Conservation (phyloP, 2,113 vertebrate genomes). For the Phylloscopus trochiloides region DNA sequence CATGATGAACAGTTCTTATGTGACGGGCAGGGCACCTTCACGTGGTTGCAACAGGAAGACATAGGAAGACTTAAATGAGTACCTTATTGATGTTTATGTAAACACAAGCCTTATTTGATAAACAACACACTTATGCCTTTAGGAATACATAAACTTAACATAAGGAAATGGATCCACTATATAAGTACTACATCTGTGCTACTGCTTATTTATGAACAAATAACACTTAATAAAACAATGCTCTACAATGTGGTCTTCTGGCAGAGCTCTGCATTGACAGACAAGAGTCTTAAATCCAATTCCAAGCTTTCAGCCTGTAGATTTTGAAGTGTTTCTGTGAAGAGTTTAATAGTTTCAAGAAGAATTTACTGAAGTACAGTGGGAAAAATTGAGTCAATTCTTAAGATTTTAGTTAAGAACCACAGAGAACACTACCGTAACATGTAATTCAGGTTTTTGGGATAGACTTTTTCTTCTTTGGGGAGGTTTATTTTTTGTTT, state of each 20-base stretch:
- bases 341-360: background rate
- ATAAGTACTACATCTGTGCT: slow-evolving; percentile 70
- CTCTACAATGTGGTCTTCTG: background rate
- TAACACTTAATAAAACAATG: slow-evolving; percentile 46
- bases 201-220: slow-evolving; percentile 60
- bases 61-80: slow-evolving; percentile 37
- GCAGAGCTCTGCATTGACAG: background rate
- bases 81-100: slow-evolving; percentile 65
- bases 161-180: slow-evolving; percentile 67
- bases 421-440: background rate
- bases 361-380: background rate
- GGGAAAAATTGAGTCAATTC: background rate
- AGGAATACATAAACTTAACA: slow-evolving; percentile 66
- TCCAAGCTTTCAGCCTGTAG: background rate
- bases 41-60: slow-evolving; percentile 12
- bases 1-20: background rate
- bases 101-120: slow-evolving; percentile 59
- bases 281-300: background rate
- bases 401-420: background rate
- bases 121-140: slow-evolving; percentile 72
- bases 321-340: background rate
- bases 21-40: background rate
- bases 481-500: background rate
- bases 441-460: background rate
- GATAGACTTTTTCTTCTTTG: background rate